Evolutionary conservation across 2,888 invertebrate species (phyloP).

Genomic region (Eumacrocentrus americanus): DNA sequence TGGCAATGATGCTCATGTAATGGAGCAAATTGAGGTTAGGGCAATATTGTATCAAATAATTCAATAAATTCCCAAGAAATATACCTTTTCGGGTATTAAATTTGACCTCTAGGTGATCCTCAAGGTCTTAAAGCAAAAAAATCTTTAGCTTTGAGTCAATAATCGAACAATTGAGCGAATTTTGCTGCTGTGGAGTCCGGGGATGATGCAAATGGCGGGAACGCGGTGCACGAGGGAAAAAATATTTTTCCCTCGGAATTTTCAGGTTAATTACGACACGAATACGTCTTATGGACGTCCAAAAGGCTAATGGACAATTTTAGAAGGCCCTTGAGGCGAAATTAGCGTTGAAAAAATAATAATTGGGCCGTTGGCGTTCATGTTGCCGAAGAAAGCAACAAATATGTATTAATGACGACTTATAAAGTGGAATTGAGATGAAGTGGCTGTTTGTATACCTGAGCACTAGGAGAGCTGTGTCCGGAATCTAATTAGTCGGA

Average conservation of each 20-base stretch:
- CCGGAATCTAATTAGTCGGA: constrained; percentile 17
- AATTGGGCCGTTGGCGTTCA: not conserved
- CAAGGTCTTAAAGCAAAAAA: not conserved
- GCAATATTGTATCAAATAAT: too few species aligned
- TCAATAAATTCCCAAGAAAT: too few species aligned
- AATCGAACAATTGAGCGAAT: not conserved
- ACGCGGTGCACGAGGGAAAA: not conserved
- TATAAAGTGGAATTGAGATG: not conserved
- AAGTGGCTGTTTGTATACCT: not conserved
- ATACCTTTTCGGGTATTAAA: too few species aligned
- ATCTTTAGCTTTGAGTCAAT: not conserved
- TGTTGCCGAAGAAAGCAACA: not conserved
- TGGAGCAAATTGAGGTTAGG: too few species aligned
- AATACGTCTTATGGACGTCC: too few species aligned
- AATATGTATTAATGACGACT: not conserved
- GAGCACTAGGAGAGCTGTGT: constrained; percentile 11
- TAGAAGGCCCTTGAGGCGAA: not conserved
- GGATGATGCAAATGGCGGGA: not conserved
- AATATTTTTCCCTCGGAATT: not conserved
- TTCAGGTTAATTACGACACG: not conserved
- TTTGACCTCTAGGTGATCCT: too few species aligned
- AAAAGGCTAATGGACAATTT: too few species aligned
- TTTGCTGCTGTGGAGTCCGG: not conserved
- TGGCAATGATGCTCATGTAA: too few species aligned
- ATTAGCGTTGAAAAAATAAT: not conserved